Conservation (phyloP, 2,113 vertebrate genomes). For the Ammospiza nelsoni region DNA sequence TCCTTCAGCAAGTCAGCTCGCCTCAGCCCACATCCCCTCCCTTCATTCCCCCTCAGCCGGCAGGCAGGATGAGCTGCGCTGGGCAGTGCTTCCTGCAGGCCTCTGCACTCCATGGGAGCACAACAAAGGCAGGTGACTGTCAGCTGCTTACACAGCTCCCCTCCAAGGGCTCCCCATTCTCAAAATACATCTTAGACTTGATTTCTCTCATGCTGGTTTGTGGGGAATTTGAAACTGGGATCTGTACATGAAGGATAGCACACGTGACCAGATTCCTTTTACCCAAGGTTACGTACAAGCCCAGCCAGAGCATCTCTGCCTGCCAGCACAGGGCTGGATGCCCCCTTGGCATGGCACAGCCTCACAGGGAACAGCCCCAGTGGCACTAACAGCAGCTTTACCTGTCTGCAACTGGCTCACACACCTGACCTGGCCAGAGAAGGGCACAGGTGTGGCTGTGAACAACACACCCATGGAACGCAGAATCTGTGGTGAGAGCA, state of each 20-base stretch:
- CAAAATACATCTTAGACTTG: background rate
- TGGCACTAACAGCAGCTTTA: background rate
- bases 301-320: background rate
- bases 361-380: background rate
- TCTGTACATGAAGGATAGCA: background rate
- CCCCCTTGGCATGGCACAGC: background rate
- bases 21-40: background rate
- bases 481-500: rapidly evolving
- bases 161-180: background rate
- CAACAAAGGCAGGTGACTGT: background rate
- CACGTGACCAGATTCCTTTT: rapidly evolving
- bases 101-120: background rate
- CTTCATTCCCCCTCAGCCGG: background rate
- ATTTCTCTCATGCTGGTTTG: background rate
- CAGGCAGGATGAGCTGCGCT: background rate
- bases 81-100: background rate
- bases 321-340: background rate
- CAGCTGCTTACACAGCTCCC: background rate
- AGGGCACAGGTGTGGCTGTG: background rate
- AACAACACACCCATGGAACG: background rate
- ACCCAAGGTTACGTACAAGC: background rate
- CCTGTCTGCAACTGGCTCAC: background rate
- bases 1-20: background rate
- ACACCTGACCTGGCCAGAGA: background rate
- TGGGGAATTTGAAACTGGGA: background rate